Conservation (phyloP, 1,140 invertebrate species). For the Camponotus pennsylvanicus region DNA sequence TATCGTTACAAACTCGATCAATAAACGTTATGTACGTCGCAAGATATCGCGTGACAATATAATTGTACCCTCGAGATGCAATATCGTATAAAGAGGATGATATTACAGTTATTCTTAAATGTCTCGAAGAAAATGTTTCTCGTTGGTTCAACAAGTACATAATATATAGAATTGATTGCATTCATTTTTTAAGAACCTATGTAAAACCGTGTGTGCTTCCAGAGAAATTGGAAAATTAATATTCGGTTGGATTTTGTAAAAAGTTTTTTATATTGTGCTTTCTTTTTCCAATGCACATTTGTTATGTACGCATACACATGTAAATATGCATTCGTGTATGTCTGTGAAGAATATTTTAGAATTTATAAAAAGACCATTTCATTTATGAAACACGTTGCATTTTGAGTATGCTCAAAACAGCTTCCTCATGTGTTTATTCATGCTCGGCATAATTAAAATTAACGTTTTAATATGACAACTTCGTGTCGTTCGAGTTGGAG, state of each 20-base stretch:
- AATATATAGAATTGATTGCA: too few species aligned
- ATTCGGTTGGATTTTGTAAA: neutral
- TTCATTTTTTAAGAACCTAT: too few species aligned
- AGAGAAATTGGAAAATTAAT: too few species aligned
- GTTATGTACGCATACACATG: too few species aligned
- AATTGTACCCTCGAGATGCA: slow-evolving; percentile 65
- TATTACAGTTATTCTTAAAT: neutral
- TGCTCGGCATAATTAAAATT: slow-evolving; percentile 6
- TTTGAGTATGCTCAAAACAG: neutral
- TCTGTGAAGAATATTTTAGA: neutral
- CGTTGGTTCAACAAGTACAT: neutral
- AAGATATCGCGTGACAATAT: slow-evolving; percentile 63
- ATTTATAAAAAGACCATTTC: neutral
- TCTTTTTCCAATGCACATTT: neutral
- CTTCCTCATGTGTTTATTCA: neutral
- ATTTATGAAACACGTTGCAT: neutral
- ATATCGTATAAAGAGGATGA: neutral
- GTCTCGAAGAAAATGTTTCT: neutral
- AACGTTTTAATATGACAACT: slow-evolving; percentile 27
- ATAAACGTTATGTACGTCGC: slow-evolving; percentile 59
- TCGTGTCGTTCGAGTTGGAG: slow-evolving; percentile 17
- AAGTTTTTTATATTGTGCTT: neutral
- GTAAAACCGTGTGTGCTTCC: neutral
- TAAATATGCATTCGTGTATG: too few species aligned
- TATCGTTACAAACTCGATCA: slow-evolving; percentile 70